Percentiles rank a stretch among this genome's conserved stretches.
Conservation (phyloP, 2,113 vertebrate species). For the Cervus canadensis region DNA sequence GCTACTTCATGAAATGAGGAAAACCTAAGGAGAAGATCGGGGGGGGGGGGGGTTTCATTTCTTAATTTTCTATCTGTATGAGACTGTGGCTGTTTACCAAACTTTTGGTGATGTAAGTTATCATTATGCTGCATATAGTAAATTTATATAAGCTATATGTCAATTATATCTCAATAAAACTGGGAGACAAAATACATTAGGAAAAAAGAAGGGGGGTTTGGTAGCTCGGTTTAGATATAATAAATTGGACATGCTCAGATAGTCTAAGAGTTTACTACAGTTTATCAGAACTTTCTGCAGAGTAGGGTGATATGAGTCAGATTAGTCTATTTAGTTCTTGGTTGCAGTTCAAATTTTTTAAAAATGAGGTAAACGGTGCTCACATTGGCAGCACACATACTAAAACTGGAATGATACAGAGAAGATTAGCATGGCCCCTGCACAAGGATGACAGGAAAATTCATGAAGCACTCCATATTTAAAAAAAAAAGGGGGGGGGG, state of each 20-base stretch:
- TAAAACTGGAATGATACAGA: background rate
- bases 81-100: background rate
- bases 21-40: background rate
- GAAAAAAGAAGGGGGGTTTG: background rate
- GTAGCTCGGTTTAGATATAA: background rate
- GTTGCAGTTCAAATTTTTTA: background rate
- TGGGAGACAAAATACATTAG: background rate
- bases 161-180: background rate
- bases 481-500: background rate
- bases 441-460: background rate
- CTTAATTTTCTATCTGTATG: background rate
- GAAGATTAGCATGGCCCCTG: background rate
- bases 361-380: background rate
- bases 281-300: conserved; percentile 6
- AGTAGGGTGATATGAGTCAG: background rate
- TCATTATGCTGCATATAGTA: background rate
- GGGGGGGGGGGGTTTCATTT: background rate
- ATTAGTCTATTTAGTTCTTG: background rate
- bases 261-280: background rate
- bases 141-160: background rate
- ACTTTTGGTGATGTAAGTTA: background rate
- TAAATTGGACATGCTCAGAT: background rate
- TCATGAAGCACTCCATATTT: background rate
- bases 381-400: background rate
- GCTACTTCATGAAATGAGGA: background rate